These are phyloP conservation scores for Rhopilema esculentum DNA, from an alignment of 30 jellyfish, hydroid and myxozoan species.

Conservation along the genomic window DNA sequence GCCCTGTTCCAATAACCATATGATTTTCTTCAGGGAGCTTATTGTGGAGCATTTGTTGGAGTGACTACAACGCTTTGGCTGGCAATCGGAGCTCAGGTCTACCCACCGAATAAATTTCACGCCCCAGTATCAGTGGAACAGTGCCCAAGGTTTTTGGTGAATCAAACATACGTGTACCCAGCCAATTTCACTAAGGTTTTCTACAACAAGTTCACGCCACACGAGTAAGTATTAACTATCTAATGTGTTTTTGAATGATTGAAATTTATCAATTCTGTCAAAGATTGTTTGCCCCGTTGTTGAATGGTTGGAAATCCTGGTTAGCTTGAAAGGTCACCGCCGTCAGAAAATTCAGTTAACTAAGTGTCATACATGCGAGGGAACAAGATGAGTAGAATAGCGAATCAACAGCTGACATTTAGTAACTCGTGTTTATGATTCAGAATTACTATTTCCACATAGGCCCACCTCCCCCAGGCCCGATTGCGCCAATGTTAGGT, in stretches of 20 bases:
- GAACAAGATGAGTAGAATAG: no score
- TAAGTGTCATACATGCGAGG: no score
- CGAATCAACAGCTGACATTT: no score
- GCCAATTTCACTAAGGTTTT: constrained; percentile 26
- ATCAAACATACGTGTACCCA: constrained; percentile 52
- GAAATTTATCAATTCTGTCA: neutral
- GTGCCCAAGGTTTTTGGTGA: constrained; percentile 60
- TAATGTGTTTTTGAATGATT: neutral
- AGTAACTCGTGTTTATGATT: no score
- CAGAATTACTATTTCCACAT: no score
- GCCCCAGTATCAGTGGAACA: constrained; percentile 71
- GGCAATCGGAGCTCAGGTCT: constrained; percentile 87
- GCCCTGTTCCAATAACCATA: neutral
- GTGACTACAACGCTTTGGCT: constrained; percentile 89
- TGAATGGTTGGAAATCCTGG: no score
- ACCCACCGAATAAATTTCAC: constrained; percentile 83
- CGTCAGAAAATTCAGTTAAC: no score
- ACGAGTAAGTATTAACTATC: constrained; percentile 73
- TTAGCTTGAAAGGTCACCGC: no score
- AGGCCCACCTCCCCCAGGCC: no score
- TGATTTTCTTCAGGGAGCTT: constrained; percentile 79
- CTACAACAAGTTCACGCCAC: constrained; percentile 46
- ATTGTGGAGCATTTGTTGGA: constrained; percentile 85
- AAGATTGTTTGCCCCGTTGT: no score
- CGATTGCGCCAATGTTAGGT: no score